These are phyloP conservation scores for Pseudoatta argentina DNA, from an alignment of 1,140 invertebrate genomes.

Conservation along the genomic window DNA sequence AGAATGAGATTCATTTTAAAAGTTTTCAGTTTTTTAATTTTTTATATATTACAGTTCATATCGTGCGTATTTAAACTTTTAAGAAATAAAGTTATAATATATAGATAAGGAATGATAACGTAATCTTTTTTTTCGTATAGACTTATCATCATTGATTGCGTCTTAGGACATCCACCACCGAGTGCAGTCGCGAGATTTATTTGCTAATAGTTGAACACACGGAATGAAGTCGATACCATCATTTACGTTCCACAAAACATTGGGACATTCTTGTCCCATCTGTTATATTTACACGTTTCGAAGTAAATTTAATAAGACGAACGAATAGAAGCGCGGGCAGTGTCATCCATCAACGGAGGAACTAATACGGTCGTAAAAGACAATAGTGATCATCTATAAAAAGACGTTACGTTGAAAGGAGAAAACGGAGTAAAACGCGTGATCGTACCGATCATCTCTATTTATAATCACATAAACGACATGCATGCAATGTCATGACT, in stretches of 20 bases:
- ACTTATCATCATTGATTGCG: slow-evolving; percentile 13
- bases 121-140: background rate
- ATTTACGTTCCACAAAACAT: background rate
- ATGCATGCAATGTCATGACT: background rate
- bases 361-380: background rate
- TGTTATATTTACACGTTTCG: slow-evolving; percentile 4
- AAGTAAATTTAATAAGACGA: slow-evolving; percentile 34
- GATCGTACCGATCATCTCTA: slow-evolving; percentile 67
- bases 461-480: slow-evolving; percentile 72
- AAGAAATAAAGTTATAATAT: background rate
- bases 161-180: background rate
- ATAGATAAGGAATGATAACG: slow-evolving; percentile 33
- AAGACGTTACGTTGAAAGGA: slow-evolving; percentile 28
- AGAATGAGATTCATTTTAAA: no score
- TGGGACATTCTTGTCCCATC: background rate
- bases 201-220: slow-evolving; percentile 34
- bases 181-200: slow-evolving; percentile 17
- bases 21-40: background rate
- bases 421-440: slow-evolving; percentile 61
- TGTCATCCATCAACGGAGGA: background rate
- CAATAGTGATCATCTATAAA: slow-evolving; percentile 33
- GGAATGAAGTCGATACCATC: slow-evolving; percentile 43
- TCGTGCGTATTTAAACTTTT: background rate
- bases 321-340: background rate
- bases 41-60: background rate